A percentile compares a stretch with the other conserved stretches of the same genome.
Evolutionary conservation across 2,888 invertebrate species (phyloP).

Genomic region (Clepsis dumicolana): DNA sequence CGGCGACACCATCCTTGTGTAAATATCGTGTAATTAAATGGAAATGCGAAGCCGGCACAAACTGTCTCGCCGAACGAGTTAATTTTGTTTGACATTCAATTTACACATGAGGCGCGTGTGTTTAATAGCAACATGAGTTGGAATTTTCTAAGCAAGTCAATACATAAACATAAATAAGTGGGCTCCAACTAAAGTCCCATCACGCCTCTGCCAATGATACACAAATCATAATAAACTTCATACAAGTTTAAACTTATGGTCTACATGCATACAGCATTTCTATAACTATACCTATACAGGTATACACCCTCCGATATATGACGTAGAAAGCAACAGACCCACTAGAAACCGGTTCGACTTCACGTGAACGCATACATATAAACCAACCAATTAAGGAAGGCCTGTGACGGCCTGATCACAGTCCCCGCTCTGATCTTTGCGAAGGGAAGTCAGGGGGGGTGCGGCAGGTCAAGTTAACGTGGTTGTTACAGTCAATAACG

Average conservation of each 20-base stretch:
- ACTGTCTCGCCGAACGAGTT: slow-evolving; percentile 28
- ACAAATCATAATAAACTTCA: slow-evolving; percentile 81
- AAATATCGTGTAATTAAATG: slow-evolving; percentile 19
- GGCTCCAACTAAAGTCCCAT: slow-evolving; percentile 69
- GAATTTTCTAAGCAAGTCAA: slow-evolving; percentile 54
- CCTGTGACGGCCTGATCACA: slow-evolving; percentile 73
- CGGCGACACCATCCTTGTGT: not conserved
- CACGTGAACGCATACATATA: slow-evolving; percentile 79
- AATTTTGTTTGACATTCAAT: slow-evolving; percentile 41
- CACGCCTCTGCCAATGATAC: slow-evolving; percentile 73
- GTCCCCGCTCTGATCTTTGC: slow-evolving; percentile 60
- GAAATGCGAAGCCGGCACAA: slow-evolving; percentile 15
- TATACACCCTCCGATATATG: slow-evolving; percentile 65
- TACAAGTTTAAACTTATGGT: slow-evolving; percentile 70
- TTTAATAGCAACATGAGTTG: slow-evolving; percentile 41
- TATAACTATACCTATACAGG: slow-evolving; percentile 70
- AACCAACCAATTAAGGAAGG: slow-evolving; percentile 77
- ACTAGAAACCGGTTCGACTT: slow-evolving; percentile 77
- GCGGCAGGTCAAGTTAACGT: slow-evolving; percentile 64
- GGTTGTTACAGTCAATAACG: slow-evolving; percentile 70
- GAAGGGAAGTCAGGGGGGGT: slow-evolving; percentile 58
- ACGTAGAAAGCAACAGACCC: slow-evolving; percentile 78
- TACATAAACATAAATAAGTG: slow-evolving; percentile 64
- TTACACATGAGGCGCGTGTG: slow-evolving; percentile 38
- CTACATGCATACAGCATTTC: slow-evolving; percentile 54